Conservation (phyloP, 2,113 vertebrate species). For the Corythoichthys intestinalis region DNA sequence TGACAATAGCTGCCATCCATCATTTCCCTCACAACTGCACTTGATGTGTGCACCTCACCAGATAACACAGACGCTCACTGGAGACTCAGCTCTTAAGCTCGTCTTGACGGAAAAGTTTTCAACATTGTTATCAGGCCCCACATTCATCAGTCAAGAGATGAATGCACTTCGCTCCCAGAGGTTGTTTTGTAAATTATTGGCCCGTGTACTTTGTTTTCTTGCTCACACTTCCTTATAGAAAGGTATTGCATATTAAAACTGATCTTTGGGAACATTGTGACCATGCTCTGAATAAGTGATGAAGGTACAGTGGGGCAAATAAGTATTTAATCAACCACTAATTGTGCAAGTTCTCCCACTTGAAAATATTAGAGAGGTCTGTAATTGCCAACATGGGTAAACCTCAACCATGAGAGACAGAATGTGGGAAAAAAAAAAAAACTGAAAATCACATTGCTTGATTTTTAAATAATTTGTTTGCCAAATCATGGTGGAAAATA, state of each 20-base stretch:
- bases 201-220: constrained; percentile 6
- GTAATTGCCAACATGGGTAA: too few species aligned
- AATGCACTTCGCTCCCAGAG: constrained; percentile 7
- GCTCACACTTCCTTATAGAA: constrained; percentile 19
- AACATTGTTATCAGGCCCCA: background rate
- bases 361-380: too few species aligned
- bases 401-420: too few species aligned
- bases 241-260: constrained; percentile 12
- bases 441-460: too few species aligned
- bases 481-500: too few species aligned
- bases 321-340: too few species aligned
- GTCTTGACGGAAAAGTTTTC: constrained; percentile 10
- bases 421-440: too few species aligned
- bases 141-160: background rate
- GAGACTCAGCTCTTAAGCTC: constrained; percentile 10
- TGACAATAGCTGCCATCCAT: constrained; percentile 52
- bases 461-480: too few species aligned
- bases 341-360: too few species aligned
- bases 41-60: constrained; percentile 17
- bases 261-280: constrained; percentile 13
- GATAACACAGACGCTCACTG: constrained; percentile 13
- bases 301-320: background rate
- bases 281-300: constrained; percentile 9
- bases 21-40: constrained; percentile 26
- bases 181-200: constrained; percentile 35